These are phyloP conservation scores for Cotesia glomerata DNA, from an alignment of 1,140 invertebrate species.

Conservation along the genomic window DNA sequence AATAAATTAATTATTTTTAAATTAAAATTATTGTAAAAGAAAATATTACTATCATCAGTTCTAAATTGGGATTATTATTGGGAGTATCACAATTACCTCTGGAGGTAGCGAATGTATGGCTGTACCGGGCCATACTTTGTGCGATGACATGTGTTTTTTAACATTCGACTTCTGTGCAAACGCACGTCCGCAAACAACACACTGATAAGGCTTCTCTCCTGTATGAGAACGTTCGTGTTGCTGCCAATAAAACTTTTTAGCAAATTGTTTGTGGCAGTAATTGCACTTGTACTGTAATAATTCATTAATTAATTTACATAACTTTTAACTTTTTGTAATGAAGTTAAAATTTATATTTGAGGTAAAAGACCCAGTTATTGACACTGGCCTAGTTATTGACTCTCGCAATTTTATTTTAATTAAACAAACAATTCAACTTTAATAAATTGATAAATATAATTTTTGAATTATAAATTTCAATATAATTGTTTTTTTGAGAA, in stretches of 20 bases:
- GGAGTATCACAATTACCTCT: slow-evolving; percentile 42
- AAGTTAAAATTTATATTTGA: no score
- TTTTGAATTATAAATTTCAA: no score
- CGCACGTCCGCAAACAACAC: slow-evolving; percentile 69
- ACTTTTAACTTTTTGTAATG: not conserved
- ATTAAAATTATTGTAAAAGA: not conserved
- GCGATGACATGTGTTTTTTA: slow-evolving; percentile 73
- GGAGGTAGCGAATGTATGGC: slow-evolving; percentile 59
- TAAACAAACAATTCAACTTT: no score
- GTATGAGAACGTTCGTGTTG: slow-evolving; percentile 68
- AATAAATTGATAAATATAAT: no score
- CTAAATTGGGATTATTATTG: no score
- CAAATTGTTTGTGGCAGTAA: slow-evolving; percentile 65
- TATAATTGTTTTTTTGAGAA: no score
- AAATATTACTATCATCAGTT: no score
- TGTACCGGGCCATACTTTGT: slow-evolving; percentile 67
- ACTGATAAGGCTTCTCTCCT: slow-evolving; percentile 70
- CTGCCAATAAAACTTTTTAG: slow-evolving; percentile 65
- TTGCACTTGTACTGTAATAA: slow-evolving; percentile 59
- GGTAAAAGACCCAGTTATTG: no score
- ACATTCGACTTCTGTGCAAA: slow-evolving; percentile 73
- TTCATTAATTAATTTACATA: not conserved
- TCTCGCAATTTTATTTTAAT: no score
- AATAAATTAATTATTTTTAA: slow-evolving; percentile 20
- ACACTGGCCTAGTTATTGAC: no score